Evolutionary conservation across 2,113 vertebrate species (phyloP), one percentile per base, ranked within the genome.

Genomic region (Lynx canadensis): DNA sequence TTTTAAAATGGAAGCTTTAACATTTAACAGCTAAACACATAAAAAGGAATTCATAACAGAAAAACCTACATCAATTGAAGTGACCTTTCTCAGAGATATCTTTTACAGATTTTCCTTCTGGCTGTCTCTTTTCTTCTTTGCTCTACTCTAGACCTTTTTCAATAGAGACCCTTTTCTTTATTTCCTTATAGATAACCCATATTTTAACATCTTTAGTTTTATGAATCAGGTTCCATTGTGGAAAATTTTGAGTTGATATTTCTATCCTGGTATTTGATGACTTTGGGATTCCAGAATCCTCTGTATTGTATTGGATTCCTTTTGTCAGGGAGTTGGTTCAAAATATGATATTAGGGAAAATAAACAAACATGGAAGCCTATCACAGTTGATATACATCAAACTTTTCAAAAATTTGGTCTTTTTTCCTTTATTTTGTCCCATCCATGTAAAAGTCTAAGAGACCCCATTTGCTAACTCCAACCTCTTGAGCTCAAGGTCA

Each of bases 21-120:
- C 97, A 97, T 97, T 97, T 98, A 97, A 96, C 96, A 97, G 97
- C 97, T 97, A 97, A 96, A 74, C 92, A 97, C 94, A 98, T 98
- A 98, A 96, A 98, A 98, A 96, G 88, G 94, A 97, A 98, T 98
- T 95, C 81, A 25, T 91, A 91, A 93, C 88, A 97, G 95, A 97
- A 92, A 97, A 97, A 74, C 93, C 84, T 95, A 96, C 94, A 97
- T 97, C 95, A 97, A 76, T 96, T 68, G 89, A 16, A 96, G 86
- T 97, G 98, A 98, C 97, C 97, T 98, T 98, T 98, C 97, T 97
- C 98, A 98, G 97, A 97, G 89, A 97, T 96, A 98, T 97, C 97
- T 97, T 97, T 98, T 98, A 97, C 96, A 97, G 94, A 76, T 93
- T 97, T 97, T 97, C 94, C 96, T 97, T 92, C 94, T 85, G 84